A percentile compares a stretch with the other conserved stretches of the same genome.
phyloP scores from a whole-genome alignment of 2,113 vertebrate genomes.

The Dinomys branickii region DNA sequence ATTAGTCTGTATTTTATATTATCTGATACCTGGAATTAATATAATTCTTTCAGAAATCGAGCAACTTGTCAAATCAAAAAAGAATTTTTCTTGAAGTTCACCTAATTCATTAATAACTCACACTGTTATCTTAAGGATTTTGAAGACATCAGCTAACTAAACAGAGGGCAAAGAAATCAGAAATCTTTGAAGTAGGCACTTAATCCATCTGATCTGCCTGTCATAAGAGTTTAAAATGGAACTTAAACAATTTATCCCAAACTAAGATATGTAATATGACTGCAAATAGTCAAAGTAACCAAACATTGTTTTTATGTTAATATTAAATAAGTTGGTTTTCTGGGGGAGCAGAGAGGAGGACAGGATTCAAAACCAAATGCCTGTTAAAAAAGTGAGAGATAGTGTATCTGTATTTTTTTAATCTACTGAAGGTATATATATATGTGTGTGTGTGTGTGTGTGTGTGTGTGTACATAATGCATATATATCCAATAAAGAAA shows the following conservation, averaged over 20 bases:
- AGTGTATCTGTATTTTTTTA: neutral
- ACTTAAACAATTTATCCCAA: slow-evolving; percentile 38
- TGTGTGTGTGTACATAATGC: too few relatives aligned
- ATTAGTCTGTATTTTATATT: slow-evolving; percentile 40
- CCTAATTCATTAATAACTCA: slow-evolving; percentile 45
- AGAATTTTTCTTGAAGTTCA: neutral
- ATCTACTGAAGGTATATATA: neutral
- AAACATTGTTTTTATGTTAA: neutral
- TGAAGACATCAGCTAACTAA: slow-evolving; percentile 28
- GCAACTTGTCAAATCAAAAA: slow-evolving; percentile 32
- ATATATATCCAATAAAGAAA: neutral
- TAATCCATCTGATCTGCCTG: too few relatives aligned
- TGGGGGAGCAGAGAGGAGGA: too few relatives aligned
- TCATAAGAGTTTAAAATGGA: too few relatives aligned
- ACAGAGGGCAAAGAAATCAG: neutral
- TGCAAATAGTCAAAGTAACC: neutral
- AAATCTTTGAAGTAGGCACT: neutral
- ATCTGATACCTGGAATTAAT: slow-evolving; percentile 62
- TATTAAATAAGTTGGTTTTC: neutral
- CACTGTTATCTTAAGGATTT: neutral
- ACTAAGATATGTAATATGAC: neutral
- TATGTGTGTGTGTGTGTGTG: too few relatives aligned
- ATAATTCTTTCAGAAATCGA: slow-evolving; percentile 58
- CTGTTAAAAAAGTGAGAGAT: neutral
- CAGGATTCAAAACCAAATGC: neutral